Evolutionary conservation across 2,888 invertebrate species (phyloP).

Genomic region (Crematogaster levior): DNA sequence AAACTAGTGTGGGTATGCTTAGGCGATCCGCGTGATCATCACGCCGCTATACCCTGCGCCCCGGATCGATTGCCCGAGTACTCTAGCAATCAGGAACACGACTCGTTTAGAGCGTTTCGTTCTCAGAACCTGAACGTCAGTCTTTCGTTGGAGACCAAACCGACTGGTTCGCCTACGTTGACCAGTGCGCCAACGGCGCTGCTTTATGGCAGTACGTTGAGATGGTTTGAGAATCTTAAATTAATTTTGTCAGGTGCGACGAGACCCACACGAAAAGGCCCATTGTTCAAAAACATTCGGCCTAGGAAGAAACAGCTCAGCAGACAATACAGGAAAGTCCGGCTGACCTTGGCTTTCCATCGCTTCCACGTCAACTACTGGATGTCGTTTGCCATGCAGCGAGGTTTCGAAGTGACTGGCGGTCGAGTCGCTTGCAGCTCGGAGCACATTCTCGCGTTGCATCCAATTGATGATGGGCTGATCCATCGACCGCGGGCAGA

Average conservation of each 20-base stretch:
- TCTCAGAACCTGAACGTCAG: conserved; percentile 94
- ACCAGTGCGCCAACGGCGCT: conserved; percentile 90
- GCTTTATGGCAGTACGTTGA: conserved; percentile 96
- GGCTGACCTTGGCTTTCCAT: conserved; percentile 94
- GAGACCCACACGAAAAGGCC: conserved; percentile 96
- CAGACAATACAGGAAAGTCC: conserved; percentile 95
- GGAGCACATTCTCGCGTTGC: conserved; percentile 91
- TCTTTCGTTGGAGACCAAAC: conserved; percentile 92
- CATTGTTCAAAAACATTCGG: conserved; percentile 93
- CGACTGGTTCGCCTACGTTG: conserved; percentile 83
- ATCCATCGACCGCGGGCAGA: conserved; percentile 94
- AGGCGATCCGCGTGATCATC: conserved; percentile 98
- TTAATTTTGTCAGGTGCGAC: conserved; percentile 96
- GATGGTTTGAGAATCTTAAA: conserved; percentile 98
- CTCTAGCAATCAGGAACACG: conserved; percentile 98
- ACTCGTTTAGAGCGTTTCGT: conserved; percentile 97
- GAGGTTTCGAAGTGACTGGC: conserved; percentile 95
- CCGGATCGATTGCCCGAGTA: conserved; percentile 98
- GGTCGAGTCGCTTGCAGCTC: conserved; percentile 94
- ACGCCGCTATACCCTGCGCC: conserved; percentile 97
- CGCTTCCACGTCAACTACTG: conserved; percentile 96
- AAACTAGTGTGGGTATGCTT: conserved; percentile 96
- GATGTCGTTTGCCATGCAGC: conserved; percentile 98
- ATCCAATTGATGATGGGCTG: conserved; percentile 92
- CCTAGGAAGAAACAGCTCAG: conserved; percentile 96